Evolutionary conservation across 2,797 vertebrate species (phyloP).

Genomic region (Eurystomus glaucurus): DNA sequence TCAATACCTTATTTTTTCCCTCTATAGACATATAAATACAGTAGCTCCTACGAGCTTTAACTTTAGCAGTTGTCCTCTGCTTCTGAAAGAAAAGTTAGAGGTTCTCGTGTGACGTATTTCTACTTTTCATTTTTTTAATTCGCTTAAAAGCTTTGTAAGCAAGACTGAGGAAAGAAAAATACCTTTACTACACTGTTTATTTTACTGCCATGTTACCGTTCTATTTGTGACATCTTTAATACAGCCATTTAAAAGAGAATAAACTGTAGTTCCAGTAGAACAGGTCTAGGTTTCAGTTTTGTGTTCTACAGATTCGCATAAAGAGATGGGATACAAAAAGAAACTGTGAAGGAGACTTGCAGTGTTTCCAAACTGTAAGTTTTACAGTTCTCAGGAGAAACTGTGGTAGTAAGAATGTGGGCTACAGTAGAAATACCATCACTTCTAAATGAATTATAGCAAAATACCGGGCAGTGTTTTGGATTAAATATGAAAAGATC

Average conservation of each 20-base stretch:
- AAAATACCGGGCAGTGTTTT: neutral
- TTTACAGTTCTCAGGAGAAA: constrained; percentile 51
- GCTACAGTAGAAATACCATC: neutral
- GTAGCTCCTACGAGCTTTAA: neutral
- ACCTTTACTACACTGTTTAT: neutral
- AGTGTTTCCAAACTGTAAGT: neutral
- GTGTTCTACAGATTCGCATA: neutral
- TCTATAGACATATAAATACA: neutral
- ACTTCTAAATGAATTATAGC: constrained; percentile 3
- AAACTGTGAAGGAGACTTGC: neutral
- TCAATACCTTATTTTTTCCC: neutral
- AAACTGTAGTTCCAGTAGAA: neutral
- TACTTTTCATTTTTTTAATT: neutral
- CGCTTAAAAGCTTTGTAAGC: neutral
- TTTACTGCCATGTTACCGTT: neutral
- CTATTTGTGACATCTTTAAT: neutral
- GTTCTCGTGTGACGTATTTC: neutral
- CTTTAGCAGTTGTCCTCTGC: neutral
- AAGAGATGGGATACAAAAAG: constrained; percentile 28
- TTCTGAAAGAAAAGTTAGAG: neutral
- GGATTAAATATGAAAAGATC: constrained; percentile 26
- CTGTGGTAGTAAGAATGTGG: neutral
- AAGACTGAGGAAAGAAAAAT: neutral
- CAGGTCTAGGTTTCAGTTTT: neutral
- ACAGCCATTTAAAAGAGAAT: neutral